These are phyloP conservation scores for Agrochola litura DNA, from an alignment of 2,888 invertebrate genomes.

Conservation along the genomic window DNA sequence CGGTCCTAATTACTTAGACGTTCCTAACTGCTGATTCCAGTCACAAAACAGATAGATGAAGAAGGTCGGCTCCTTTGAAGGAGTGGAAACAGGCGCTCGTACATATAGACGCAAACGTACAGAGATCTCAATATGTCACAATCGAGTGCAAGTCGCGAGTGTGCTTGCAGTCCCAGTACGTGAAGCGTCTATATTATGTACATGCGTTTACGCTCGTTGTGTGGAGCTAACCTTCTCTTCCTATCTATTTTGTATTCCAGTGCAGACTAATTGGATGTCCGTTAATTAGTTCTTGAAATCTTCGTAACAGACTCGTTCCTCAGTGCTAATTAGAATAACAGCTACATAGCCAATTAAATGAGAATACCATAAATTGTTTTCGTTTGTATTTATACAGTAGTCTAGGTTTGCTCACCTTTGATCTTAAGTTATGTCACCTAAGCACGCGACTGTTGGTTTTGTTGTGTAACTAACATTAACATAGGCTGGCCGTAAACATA, in stretches of 20 bases:
- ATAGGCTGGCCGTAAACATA: constrained; percentile 28
- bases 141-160: background rate
- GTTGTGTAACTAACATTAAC: constrained; percentile 31
- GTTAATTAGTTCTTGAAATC: constrained; percentile 70
- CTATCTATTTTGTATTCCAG: background rate
- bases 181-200: background rate
- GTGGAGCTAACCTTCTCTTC: background rate
- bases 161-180: background rate
- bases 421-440: constrained; percentile 36
- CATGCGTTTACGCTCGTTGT: background rate
- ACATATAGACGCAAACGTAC: background rate
- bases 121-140: background rate
- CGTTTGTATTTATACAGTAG: constrained; percentile 47
- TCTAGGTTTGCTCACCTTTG: constrained; percentile 52
- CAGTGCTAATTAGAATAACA: constrained; percentile 64
- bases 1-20: constrained; percentile 57
- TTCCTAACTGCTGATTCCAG: constrained; percentile 59
- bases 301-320: constrained; percentile 63
- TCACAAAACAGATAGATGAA: background rate
- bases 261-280: constrained; percentile 63
- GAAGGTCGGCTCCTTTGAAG: background rate
- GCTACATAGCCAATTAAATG: constrained; percentile 63
- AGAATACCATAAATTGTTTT: constrained; percentile 62
- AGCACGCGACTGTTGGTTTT: constrained; percentile 40
- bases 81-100: fast-evolving